These are phyloP conservation scores for Leucoraja erinaceus DNA, from an alignment of 2,113 vertebrate genomes.

Conservation along the genomic window DNA sequence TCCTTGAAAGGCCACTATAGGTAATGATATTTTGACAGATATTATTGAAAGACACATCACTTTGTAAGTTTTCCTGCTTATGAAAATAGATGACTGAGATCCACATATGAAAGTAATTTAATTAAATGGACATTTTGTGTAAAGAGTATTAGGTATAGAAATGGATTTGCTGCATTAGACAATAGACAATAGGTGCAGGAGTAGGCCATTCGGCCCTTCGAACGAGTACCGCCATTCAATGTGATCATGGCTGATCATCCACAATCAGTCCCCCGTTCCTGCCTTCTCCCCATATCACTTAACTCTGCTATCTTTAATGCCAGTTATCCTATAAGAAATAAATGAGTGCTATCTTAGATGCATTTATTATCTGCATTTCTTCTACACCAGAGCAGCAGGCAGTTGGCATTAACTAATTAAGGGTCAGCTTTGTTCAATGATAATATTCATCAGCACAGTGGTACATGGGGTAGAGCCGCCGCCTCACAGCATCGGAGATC, in stretches of 20 bases:
- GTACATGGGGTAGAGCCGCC: too few relatives aligned
- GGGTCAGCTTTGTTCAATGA: neutral
- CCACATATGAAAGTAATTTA: slow-evolving; percentile 25
- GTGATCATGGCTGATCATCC: too few relatives aligned
- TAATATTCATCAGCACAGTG: too few relatives aligned
- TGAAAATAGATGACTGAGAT: slow-evolving; percentile 16
- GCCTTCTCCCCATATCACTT: too few relatives aligned
- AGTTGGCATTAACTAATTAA: slow-evolving; percentile 1
- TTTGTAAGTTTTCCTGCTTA: neutral
- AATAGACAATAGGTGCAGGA: too few relatives aligned
- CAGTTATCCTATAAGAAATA: neutral
- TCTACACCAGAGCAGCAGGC: too few relatives aligned
- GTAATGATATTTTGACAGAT: neutral
- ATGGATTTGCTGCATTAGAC: neutral
- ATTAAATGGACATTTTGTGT: neutral
- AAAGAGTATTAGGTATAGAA: neutral
- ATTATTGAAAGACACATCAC: slow-evolving; percentile 6
- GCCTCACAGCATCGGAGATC: neutral
- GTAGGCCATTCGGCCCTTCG: too few relatives aligned
- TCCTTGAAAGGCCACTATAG: neutral
- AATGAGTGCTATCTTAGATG: neutral
- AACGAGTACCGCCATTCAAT: too few relatives aligned
- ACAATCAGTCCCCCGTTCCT: too few relatives aligned
- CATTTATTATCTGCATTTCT: neutral
- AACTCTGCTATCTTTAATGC: too few relatives aligned